Conservation (phyloP, 1,140 invertebrate genomes). For the Drosophila rhopaloa region DNA sequence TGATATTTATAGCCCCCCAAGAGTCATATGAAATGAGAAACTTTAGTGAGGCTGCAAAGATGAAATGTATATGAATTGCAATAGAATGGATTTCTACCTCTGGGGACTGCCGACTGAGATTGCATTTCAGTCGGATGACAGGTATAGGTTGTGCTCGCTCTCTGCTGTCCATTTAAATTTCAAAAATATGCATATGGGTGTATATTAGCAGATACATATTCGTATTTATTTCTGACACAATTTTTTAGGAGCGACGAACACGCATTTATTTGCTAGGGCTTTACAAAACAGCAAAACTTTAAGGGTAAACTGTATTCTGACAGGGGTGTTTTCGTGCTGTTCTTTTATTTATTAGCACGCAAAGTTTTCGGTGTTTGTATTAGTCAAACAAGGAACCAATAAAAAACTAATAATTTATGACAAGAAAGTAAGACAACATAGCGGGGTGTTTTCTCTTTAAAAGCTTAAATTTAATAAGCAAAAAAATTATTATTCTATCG, state of each 20-base stretch:
- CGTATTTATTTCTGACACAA: conserved; percentile 2
- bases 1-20: conserved; percentile 25
- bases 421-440: too few relatives aligned
- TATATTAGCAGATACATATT: conserved; percentile 16
- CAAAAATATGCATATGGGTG: conserved; percentile 16
- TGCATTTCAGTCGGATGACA: conserved; percentile 41
- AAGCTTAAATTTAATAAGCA: too few relatives aligned
- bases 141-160: conserved; percentile 6
- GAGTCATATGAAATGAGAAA: conserved; percentile 16
- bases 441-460: too few relatives aligned
- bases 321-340: neutral
- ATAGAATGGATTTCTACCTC: neutral
- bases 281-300: conserved; percentile 1
- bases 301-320: conserved; percentile 1
- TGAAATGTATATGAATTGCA: conserved; percentile 35
- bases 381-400: conserved; percentile 13
- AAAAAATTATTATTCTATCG: too few relatives aligned
- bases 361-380: conserved; percentile 5
- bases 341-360: conserved; percentile 33
- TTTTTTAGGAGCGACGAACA: conserved; percentile 19
- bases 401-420: conserved; percentile 2
- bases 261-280: conserved; percentile 11
- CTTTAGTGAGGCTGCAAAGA: conserved; percentile 6
- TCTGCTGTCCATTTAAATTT: conserved; percentile 30
- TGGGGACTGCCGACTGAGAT: conserved; percentile 24